phyloP scores from a whole-genome alignment of 2,888 invertebrate species.

The Nephrotoma flavescens region DNA sequence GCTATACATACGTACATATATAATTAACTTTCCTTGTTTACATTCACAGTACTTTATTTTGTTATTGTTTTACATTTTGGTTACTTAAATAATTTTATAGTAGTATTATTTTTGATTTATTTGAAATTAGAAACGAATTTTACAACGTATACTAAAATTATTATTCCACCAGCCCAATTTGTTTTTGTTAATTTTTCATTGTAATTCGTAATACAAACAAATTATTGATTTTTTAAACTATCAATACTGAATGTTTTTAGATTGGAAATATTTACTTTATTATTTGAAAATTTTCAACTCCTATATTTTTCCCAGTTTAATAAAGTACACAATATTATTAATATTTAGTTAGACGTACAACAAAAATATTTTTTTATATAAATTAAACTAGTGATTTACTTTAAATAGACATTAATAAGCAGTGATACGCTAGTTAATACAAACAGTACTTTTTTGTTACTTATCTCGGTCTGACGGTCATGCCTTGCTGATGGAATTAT shows the following conservation, averaged over 20 bases:
- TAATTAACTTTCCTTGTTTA: background rate
- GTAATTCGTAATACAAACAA: background rate
- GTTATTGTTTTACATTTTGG: background rate
- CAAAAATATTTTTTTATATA: background rate
- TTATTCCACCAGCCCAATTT: background rate
- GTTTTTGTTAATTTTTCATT: background rate
- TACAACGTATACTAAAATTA: background rate
- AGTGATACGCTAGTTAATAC: background rate
- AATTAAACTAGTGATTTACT: background rate
- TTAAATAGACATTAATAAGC: background rate
- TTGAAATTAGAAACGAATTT: background rate
- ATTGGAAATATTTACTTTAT: background rate
- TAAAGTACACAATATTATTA: background rate
- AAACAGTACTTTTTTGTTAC: background rate
- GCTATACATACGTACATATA: background rate
- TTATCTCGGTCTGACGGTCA: background rate
- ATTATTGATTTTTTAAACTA: background rate
- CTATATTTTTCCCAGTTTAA: background rate
- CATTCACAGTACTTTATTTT: background rate
- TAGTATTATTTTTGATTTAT: background rate
- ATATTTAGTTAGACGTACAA: background rate
- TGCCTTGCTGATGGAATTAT: background rate
- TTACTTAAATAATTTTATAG: background rate
- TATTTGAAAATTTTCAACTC: background rate
- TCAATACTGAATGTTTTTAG: background rate